Base-by-base conservation (phyloP, 2,113 vertebrate species). In the Syrmaticus mikado region DNA sequence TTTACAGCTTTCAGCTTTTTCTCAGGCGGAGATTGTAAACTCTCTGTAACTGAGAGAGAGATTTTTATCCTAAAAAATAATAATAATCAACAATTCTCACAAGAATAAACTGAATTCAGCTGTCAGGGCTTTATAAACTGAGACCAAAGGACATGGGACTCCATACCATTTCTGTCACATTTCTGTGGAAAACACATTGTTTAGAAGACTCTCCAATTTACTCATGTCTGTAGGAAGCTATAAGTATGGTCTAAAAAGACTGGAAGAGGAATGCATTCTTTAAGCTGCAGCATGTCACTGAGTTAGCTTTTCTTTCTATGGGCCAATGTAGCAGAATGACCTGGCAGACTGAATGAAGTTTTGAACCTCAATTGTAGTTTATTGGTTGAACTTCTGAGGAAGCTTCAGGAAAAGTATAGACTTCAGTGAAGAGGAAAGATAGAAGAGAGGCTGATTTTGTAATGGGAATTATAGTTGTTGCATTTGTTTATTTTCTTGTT, bases 21-120 rank as follows among this genome's bases (percentile, higher is more conserved):
- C 27, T 88, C 36, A 62, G 10, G 3, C 10, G 7, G 8, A 48
- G 46, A 60, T 1, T 38, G 8, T 10, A 40, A 88, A 30, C 28
- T 55, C 15, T 50, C 24, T 67, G 24, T 19, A 45, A 21, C 17
- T 17, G 52, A 43, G 20, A 38, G 13, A 76, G 7, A n/a, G 0
- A 45, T 52, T 68, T 82, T 43, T 3, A 57, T 46, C 5, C 62
- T 66, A 4, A 57, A 68, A 71, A 53, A 2, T 36, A 76, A 52
- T 8, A 8, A 18, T 13, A 20, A 1, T 6, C 7, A 19, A 11
- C 20, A 0, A 10, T 55, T 75, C 7, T 55, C 45, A 55, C 1
- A 3, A 5, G 1, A 55, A 25, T 58, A 72, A 79, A 3, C 4
- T 72, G 22, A 78, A 75, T 68, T 13, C 19, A 22, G 2, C 19